Base-by-base conservation (phyloP, 2,888 invertebrate species). In the Mythimna albipuncta region DNA sequence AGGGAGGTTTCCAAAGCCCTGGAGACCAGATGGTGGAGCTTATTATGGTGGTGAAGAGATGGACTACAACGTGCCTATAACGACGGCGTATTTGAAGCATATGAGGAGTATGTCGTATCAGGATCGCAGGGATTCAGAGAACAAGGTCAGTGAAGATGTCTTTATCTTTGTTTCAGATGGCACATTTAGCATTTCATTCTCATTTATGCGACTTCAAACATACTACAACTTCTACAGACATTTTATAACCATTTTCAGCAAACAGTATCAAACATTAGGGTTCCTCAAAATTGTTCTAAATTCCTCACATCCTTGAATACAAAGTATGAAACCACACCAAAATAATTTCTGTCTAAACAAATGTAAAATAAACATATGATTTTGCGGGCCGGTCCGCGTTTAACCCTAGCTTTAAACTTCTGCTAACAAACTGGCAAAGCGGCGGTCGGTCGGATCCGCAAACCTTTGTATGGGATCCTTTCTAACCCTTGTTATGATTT, bases 61-160 rank as follows among this genome's bases (percentile, higher is more conserved):
- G 83, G 98, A 98, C 95, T 98, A 98, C 96, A 98, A 98, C 89
- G 97, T 99, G 89, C 99, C 99, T 63, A 98, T 99, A 85, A 99
- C 99, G 64, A 98, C 98, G 68, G 98, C 98, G 52, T 99, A 99
- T 94, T 96, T 99, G 93, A 98, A 98, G 92, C 97, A 98, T 89
- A 98, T 98, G 96, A 97, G 98, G 91, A 98, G 97, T 92, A 96
- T 98, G 93, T 97, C 91, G 75, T 94, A 91, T 74, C 94, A 94
- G 81, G 95, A 95, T 26, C 89, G 93, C 47, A 79, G 92, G 82
- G 94, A 94, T 55, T 86, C 89, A 71, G 94, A 95, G 44, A 93
- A 86, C 82, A 95, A 96, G 96, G 96, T 96, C 79, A 91, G 95
- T 87, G 13, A 58, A 58, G 32, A 61, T 57, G 6, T 44, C 41